Conservation (phyloP, 2,888 invertebrate genomes). For the Nomada fucata region DNA sequence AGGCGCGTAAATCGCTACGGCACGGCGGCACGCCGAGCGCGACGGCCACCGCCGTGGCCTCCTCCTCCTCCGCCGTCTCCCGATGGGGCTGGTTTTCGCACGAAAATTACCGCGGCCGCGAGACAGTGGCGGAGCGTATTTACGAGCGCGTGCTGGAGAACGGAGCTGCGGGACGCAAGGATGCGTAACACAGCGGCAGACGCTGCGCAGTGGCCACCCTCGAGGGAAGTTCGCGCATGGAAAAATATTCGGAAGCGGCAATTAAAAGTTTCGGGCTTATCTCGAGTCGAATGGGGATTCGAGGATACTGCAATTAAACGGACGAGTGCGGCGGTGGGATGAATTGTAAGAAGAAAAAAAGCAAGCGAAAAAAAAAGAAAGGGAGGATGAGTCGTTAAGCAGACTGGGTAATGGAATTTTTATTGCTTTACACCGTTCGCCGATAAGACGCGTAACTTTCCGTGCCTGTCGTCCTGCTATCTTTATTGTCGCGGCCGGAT, state of each 20-base stretch:
- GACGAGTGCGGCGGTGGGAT: conserved; percentile 35
- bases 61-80: conserved; percentile 1
- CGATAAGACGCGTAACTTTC: conserved; percentile 22
- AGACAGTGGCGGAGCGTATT: conserved; percentile 46
- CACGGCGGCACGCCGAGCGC: conserved; percentile 49
- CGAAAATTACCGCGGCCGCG: conserved; percentile 60
- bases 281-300: conserved; percentile 40
- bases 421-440: conserved; percentile 14
- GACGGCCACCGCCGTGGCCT: conserved; percentile 39
- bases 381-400: conserved; percentile 25
- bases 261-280: conserved; percentile 61
- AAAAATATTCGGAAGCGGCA: conserved; percentile 55
- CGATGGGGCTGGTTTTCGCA: conserved; percentile 26
- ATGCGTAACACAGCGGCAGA: conserved; percentile 58
- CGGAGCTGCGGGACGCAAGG: conserved; percentile 41
- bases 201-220: conserved; percentile 26
- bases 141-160: conserved; percentile 43
- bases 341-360: conserved; percentile 8
- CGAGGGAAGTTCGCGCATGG: conserved; percentile 37
- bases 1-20: conserved; percentile 74
- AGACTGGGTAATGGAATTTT: conserved; percentile 29
- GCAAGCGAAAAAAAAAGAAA: neutral
- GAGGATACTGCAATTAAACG: conserved; percentile 56
- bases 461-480: neutral
- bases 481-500: neutral